Conservation (phyloP, 2,888 invertebrate genomes). For the Trissolcus japonicus region DNA sequence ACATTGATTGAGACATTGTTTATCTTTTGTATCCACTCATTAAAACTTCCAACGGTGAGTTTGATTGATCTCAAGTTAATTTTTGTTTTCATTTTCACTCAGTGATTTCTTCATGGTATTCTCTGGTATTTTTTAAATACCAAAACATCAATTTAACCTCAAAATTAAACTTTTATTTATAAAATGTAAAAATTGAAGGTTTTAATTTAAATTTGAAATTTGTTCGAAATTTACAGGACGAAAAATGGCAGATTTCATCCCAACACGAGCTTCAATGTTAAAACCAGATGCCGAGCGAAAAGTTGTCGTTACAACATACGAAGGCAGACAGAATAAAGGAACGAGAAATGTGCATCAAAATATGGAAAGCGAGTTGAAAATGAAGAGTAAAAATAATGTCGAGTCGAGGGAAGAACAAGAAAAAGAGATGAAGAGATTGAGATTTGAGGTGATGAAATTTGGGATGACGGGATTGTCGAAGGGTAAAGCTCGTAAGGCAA, state of each 20-base stretch:
- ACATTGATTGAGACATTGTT: too few species aligned
- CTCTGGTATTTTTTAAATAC: too few species aligned
- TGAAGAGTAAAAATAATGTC: neutral
- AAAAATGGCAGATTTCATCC: conserved; percentile 66
- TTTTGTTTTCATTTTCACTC: too few species aligned
- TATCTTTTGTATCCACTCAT: too few species aligned
- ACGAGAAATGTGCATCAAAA: neutral
- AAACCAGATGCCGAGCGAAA: conserved; percentile 55
- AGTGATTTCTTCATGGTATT: too few species aligned
- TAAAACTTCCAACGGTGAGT: too few species aligned
- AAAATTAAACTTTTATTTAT: too few species aligned
- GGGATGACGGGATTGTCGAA: conserved; percentile 87
- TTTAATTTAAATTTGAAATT: too few species aligned
- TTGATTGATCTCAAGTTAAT: too few species aligned
- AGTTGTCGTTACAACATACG: conserved; percentile 61
- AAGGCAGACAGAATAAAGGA: conserved; percentile 58
- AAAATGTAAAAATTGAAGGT: too few species aligned
- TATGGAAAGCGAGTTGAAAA: neutral
- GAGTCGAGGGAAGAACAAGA: conserved; percentile 74
- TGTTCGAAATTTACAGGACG: too few species aligned
- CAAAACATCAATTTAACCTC: too few species aligned
- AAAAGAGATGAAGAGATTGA: conserved; percentile 85
- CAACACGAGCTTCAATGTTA: conserved; percentile 60
- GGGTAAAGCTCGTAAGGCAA: conserved; percentile 85
- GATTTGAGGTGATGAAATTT: conserved; percentile 90